These are phyloP conservation scores for Drosophila varians DNA, from an alignment of 1,140 invertebrate genomes.

Conservation along the genomic window DNA sequence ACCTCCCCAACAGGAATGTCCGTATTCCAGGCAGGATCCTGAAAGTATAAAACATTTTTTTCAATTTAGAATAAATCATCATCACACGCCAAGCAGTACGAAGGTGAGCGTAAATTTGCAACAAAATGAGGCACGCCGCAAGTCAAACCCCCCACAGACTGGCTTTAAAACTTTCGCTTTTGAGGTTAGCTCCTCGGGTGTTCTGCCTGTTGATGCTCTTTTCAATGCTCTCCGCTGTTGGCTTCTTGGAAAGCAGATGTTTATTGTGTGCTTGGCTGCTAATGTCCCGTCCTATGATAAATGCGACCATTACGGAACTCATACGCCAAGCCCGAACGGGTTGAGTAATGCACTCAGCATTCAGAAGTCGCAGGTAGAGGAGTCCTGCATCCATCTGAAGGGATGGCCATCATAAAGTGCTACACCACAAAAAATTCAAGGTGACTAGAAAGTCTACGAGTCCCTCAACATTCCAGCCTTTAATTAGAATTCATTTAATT, in stretches of 20 bases:
- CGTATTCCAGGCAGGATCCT: conserved; percentile 82
- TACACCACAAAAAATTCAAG: not conserved
- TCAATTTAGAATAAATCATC: conserved; percentile 57
- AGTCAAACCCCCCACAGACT: not conserved
- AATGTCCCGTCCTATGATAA: conserved; percentile 61
- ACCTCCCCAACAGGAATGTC: conserved; percentile 82
- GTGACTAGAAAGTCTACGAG: no score
- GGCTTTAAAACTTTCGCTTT: conserved; percentile 21
- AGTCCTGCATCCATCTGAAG: not conserved
- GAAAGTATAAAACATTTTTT: conserved; percentile 52
- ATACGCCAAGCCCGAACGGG: conserved; percentile 49
- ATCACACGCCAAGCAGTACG: conserved; percentile 31
- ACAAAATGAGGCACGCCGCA: conserved; percentile 11
- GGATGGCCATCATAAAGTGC: conserved; percentile 9
- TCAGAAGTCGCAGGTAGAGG: conserved; percentile 1
- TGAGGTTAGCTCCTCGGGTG: not conserved
- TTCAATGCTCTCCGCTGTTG: conserved; percentile 3
- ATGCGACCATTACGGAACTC: conserved; percentile 63
- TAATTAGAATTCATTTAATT: no score
- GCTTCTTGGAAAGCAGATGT: conserved; percentile 10
- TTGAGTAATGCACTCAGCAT: conserved; percentile 63
- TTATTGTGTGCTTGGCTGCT: conserved; percentile 40
- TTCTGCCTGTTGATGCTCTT: conserved; percentile 5
- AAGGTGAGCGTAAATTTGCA: conserved; percentile 42
- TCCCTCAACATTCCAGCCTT: no score